A percentile compares a stretch with the other conserved stretches of the same genome.
Conservation (phyloP, 2,888 invertebrate genomes). For the Chromoteleia sp. region DNA sequence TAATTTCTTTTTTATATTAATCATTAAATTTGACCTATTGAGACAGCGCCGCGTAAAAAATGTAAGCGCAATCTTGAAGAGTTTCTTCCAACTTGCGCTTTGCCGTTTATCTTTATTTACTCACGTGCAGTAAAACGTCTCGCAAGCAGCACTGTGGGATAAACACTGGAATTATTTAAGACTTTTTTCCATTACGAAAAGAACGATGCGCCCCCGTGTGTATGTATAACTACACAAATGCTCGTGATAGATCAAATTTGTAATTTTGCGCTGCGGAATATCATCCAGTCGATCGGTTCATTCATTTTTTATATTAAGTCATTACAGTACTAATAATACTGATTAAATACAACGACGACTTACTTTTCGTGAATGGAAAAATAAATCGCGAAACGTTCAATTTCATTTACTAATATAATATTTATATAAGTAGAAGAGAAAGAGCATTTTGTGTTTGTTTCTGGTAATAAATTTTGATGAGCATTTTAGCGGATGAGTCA, state of each 20-base stretch:
- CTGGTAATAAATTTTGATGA: neutral
- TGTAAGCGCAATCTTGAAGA: slow-evolving; percentile 40
- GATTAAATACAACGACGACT: neutral
- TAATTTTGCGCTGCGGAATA: slow-evolving; percentile 18
- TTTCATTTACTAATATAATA: neutral
- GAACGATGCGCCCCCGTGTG: slow-evolving; percentile 6
- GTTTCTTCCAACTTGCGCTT: slow-evolving; percentile 5
- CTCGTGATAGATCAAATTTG: slow-evolving; percentile 33
- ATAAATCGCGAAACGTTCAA: neutral
- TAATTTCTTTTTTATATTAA: slow-evolving; percentile 14
- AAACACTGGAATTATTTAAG: slow-evolving; percentile 50
- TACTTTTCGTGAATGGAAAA: neutral
- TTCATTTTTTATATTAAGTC: slow-evolving; percentile 2
- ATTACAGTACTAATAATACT: slow-evolving; percentile 6
- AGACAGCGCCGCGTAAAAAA: slow-evolving; percentile 30
- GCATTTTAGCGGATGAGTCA: neutral
- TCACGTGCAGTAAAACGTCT: slow-evolving; percentile 53
- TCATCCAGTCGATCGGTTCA: neutral
- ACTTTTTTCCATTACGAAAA: slow-evolving; percentile 33
- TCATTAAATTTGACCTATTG: slow-evolving; percentile 35
- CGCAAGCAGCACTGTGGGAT: slow-evolving; percentile 30
- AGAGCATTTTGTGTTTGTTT: neutral
- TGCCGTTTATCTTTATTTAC: slow-evolving; percentile 47
- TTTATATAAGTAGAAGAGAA: neutral
- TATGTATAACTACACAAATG: neutral